A percentile compares a stretch with the other conserved stretches of the same genome.
Evolutionary conservation across 2,888 invertebrate species (phyloP).

Genomic region (Microctonus hyperodae): DNA sequence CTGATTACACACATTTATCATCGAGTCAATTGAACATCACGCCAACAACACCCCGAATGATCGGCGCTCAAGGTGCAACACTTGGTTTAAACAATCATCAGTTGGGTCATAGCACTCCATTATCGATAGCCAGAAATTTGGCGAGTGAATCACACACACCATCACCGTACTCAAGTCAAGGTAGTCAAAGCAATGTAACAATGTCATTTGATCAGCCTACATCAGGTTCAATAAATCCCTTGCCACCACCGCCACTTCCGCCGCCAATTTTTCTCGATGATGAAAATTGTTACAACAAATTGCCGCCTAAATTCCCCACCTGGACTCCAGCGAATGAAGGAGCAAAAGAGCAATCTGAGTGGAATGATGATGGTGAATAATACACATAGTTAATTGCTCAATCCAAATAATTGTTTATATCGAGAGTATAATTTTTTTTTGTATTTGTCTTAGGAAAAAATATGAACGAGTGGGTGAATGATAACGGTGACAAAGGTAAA

Average conservation of each 20-base stretch:
- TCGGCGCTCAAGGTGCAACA: slow-evolving; percentile 43
- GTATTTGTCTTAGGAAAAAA: slow-evolving; percentile 54
- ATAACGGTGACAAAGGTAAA: slow-evolving; percentile 46
- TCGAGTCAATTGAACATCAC: slow-evolving; percentile 56
- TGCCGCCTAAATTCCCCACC: slow-evolving; percentile 64
- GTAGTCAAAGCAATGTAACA: slow-evolving; percentile 55
- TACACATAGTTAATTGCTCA: neutral
- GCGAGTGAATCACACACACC: slow-evolving; percentile 56
- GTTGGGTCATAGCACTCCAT: slow-evolving; percentile 56
- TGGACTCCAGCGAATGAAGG: slow-evolving; percentile 60
- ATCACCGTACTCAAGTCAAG: slow-evolving; percentile 60
- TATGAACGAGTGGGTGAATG: slow-evolving; percentile 54
- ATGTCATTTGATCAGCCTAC: slow-evolving; percentile 49
- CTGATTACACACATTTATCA: slow-evolving; percentile 62
- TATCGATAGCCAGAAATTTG: slow-evolving; percentile 50
- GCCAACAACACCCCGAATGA: slow-evolving; percentile 48
- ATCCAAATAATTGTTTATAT: slow-evolving; percentile 29
- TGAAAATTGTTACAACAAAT: slow-evolving; percentile 60
- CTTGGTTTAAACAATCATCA: slow-evolving; percentile 49
- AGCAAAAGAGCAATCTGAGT: slow-evolving; percentile 53
- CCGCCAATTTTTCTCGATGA: slow-evolving; percentile 61
- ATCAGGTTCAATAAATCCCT: slow-evolving; percentile 49
- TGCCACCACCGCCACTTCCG: slow-evolving; percentile 61
- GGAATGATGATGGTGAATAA: slow-evolving; percentile 57
- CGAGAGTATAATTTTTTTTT: slow-evolving; percentile 22